Percentiles rank a stretch among this genome's conserved stretches.
Conservation (phyloP, 2,797 vertebrate genomes). For the Astyanax mexicanus region DNA sequence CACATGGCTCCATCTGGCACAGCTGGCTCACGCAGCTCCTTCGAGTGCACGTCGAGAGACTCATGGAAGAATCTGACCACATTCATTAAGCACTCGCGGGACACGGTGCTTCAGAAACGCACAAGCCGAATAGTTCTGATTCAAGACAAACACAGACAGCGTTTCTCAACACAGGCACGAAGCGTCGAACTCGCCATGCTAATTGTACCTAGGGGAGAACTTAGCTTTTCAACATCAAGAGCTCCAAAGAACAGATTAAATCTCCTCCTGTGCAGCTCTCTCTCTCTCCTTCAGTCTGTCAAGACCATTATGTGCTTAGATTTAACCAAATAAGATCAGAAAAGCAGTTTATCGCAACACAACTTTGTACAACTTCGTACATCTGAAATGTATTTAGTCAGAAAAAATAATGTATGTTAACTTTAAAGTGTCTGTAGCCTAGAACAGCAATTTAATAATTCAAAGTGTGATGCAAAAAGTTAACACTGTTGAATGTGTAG, state of each 20-base stretch:
- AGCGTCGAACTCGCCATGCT: slow-evolving; percentile 19
- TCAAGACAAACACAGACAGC: slow-evolving; percentile 31
- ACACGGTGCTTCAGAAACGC: slow-evolving; percentile 21
- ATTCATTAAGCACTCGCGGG: slow-evolving; percentile 43
- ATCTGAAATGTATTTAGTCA: too few relatives aligned
- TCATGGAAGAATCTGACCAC: slow-evolving; percentile 27
- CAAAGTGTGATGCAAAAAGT: too few relatives aligned
- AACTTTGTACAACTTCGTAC: neutral
- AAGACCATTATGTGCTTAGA: neutral
- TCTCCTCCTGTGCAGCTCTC: neutral
- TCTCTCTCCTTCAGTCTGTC: neutral
- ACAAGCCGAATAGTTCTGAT: slow-evolving; percentile 20
- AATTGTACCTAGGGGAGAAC: slow-evolving; percentile 25
- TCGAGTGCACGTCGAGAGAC: slow-evolving; percentile 22
- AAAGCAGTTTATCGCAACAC: neutral
- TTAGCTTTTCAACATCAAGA: slow-evolving; percentile 1
- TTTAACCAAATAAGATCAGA: neutral
- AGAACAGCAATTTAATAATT: too few relatives aligned
- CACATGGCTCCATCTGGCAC: slow-evolving; percentile 26
- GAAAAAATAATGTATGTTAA: too few relatives aligned
- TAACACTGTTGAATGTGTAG: too few relatives aligned
- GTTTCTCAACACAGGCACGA: slow-evolving; percentile 35
- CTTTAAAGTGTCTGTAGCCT: too few relatives aligned
- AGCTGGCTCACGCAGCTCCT: slow-evolving; percentile 30
- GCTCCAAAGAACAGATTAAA: neutral